Evolutionary conservation across 2,888 invertebrate genomes (phyloP).

Genomic region (Aleiodes alternator): DNA sequence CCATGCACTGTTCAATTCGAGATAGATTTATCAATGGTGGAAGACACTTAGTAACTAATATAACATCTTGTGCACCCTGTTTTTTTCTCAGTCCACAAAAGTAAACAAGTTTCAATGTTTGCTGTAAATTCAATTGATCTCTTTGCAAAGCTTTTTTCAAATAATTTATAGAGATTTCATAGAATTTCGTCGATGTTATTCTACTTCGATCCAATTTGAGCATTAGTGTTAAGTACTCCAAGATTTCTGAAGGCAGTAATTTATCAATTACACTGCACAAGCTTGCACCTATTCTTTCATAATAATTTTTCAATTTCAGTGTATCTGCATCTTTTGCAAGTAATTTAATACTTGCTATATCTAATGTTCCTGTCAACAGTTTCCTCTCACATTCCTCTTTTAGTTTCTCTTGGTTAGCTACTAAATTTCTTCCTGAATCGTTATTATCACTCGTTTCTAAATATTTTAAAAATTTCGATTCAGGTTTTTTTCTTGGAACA

Average conservation of each 20-base stretch:
- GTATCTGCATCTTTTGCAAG: neutral
- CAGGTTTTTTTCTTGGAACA: neutral
- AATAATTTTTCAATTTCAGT: neutral
- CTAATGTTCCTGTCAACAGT: neutral
- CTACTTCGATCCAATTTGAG: conserved; percentile 31
- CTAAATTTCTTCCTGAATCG: neutral
- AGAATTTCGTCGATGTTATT: conserved; percentile 38
- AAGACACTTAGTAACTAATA: conserved; percentile 44
- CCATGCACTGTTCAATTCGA: conserved; percentile 52
- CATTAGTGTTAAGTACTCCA: conserved; percentile 48
- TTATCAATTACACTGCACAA: conserved; percentile 45
- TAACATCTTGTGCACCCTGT: conserved; percentile 13
- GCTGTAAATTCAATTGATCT: conserved; percentile 20
- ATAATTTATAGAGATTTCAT: conserved; percentile 46
- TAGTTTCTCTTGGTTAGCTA: neutral
- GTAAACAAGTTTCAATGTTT: conserved; percentile 54
- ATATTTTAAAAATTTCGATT: conserved; percentile 32
- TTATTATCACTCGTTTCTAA: conserved; percentile 17
- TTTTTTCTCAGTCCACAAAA: conserved; percentile 50
- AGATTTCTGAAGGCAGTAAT: conserved; percentile 48
- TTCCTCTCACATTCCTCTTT: neutral
- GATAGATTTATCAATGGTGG: conserved; percentile 50
- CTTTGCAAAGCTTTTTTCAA: conserved; percentile 41
- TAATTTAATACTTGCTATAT: neutral
- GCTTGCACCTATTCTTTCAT: conserved; percentile 21